phyloP scores from a whole-genome alignment of 2,888 invertebrate species.

The Lasioglossum morio region DNA sequence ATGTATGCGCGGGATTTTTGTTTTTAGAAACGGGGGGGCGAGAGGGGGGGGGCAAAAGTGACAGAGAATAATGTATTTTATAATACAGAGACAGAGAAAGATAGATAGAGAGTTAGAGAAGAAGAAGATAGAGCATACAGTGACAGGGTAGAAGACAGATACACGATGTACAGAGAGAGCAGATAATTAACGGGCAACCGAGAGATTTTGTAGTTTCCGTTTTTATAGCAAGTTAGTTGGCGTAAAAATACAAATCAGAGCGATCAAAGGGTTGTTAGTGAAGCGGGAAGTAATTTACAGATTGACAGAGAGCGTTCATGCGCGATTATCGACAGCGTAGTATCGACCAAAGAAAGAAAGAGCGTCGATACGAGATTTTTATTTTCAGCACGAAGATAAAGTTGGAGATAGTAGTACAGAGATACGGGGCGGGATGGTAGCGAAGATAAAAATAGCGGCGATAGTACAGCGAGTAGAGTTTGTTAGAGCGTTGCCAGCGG shows the following conservation, averaged over 20 bases:
- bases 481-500: conserved; percentile 52
- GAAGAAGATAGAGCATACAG: conserved; percentile 14
- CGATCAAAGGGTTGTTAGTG: conserved; percentile 38
- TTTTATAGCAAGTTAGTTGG: conserved; percentile 23
- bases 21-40: background rate
- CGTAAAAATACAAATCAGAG: conserved; percentile 37
- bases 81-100: conserved; percentile 16
- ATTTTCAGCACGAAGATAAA: conserved; percentile 13
- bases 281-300: conserved; percentile 52
- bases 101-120: background rate
- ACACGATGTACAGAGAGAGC: conserved; percentile 9
- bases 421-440: background rate
- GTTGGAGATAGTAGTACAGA: conserved; percentile 3
- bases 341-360: background rate
- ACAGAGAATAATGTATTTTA: background rate
- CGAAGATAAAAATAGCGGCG: conserved; percentile 36
- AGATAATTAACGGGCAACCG: conserved; percentile 43
- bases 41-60: conserved; percentile 49
- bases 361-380: background rate
- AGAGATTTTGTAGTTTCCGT: background rate
- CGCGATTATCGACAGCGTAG: background rate
- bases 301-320: conserved; percentile 34
- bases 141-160: background rate
- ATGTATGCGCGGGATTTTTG: conserved; percentile 68
- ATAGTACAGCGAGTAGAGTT: conserved; percentile 35